phyloP scores from a whole-genome alignment of 2,797 vertebrate species.

The Pangasius macronema region DNA sequence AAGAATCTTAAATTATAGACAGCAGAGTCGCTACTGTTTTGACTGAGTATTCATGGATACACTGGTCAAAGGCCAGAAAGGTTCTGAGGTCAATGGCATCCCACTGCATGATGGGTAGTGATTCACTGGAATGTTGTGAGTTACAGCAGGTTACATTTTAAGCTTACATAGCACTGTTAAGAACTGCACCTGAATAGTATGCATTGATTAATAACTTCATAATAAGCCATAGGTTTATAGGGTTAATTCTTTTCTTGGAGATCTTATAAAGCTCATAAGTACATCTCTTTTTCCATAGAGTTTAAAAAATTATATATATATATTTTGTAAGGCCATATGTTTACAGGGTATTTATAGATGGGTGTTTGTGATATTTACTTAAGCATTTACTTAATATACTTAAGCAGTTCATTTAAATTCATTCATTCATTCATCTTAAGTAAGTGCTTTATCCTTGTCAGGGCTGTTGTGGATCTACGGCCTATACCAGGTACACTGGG shows the following conservation, averaged over 20 bases:
- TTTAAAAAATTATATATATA: too few species aligned
- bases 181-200: neutral
- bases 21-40: neutral
- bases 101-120: conserved; percentile 2
- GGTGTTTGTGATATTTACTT: neutral
- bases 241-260: neutral
- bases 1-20: neutral
- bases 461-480: neutral
- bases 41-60: neutral
- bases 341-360: neutral
- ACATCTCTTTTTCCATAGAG: neutral
- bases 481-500: neutral
- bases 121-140: neutral
- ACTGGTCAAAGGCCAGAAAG: neutral
- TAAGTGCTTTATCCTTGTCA: neutral
- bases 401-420: neutral
- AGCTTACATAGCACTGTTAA: neutral
- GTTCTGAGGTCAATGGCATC: neutral
- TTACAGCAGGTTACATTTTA: conserved; percentile 2
- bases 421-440: neutral
- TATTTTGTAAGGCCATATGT: too few species aligned
- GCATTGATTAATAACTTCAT: neutral
- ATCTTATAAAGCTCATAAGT: neutral
- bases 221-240: neutral
- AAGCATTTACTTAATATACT: neutral